These are phyloP conservation scores for Leptinotarsa haldemani DNA, from an alignment of 2,888 invertebrate species.

Conservation along the genomic window DNA sequence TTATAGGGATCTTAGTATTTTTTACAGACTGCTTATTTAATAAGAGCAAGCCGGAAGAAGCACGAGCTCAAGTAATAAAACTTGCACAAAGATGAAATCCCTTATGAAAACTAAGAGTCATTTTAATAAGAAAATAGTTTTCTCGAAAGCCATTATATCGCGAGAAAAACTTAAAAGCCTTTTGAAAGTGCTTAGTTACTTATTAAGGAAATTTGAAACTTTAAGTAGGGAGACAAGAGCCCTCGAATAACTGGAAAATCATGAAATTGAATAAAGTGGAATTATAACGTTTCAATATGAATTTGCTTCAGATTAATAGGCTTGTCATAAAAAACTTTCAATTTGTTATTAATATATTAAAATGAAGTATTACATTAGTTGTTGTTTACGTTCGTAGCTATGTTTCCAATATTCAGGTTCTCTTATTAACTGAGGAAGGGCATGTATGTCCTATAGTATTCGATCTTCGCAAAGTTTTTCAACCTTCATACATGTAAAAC, in stretches of 20 bases:
- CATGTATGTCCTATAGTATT: no score
- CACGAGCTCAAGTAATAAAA: constrained; percentile 19
- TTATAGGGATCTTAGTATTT: constrained; percentile 9
- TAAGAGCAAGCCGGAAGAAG: constrained; percentile 14
- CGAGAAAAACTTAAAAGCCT: constrained; percentile 17
- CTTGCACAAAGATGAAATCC: constrained; percentile 20
- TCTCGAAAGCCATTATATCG: constrained; percentile 14
- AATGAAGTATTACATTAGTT: no score
- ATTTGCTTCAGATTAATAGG: no score
- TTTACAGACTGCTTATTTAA: constrained; percentile 18
- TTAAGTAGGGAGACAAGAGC: constrained; percentile 12
- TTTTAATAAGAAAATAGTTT: constrained; percentile 19
- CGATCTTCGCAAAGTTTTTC: no score
- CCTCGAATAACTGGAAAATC: background rate
- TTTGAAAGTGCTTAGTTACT: constrained; percentile 18
- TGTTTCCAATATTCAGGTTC: no score
- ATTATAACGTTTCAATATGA: no score
- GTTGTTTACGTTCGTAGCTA: no score
- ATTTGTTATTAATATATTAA: no score
- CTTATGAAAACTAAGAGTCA: constrained; percentile 19
- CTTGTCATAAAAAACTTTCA: no score
- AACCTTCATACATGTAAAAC: no score
- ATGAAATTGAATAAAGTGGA: background rate
- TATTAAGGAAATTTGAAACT: constrained; percentile 17
- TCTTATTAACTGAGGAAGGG: no score